A percentile compares a stretch with the other conserved stretches of the same genome.
phyloP scores from a whole-genome alignment of 2,113 vertebrate genomes.

The Tapirus terrestris region DNA sequence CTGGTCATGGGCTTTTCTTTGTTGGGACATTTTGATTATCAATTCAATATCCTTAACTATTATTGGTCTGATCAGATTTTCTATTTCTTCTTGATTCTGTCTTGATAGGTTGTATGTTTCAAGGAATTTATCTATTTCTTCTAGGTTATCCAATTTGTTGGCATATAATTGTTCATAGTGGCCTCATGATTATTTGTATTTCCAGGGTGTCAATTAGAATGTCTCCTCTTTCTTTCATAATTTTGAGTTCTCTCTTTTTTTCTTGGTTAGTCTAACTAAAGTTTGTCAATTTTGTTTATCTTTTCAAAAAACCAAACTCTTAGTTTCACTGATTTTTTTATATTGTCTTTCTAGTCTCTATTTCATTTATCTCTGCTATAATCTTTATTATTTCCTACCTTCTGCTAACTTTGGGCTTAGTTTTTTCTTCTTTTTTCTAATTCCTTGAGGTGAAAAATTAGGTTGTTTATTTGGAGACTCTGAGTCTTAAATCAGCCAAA shows the following conservation, averaged over 20 bases:
- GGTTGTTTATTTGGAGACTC: not conserved
- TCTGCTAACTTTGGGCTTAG: not conserved
- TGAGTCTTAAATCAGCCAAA: not conserved
- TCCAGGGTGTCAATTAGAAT: not conserved
- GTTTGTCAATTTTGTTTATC: not conserved
- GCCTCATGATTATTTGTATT: not conserved
- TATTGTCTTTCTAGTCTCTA: not conserved
- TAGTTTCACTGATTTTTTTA: not conserved
- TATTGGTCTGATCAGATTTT: not conserved
- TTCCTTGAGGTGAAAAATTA: not conserved
- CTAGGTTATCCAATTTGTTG: slow-evolving; percentile 5
- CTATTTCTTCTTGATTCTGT: not conserved
- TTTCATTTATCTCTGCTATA: not conserved
- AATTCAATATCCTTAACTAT: not conserved
- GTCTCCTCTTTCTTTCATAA: not conserved
- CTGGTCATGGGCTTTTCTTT: not conserved
- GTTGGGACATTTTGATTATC: not conserved
- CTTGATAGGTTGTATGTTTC: not conserved
- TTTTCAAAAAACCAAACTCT: not conserved
- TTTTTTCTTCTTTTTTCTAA: slow-evolving; percentile 38
- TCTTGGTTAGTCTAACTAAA: not conserved
- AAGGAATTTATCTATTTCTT: slow-evolving; percentile 9
- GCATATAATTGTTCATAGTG: not conserved
- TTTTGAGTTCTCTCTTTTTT: not conserved
- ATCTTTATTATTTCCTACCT: not conserved